A percentile compares a stretch with the other conserved stretches of the same genome.
Evolutionary conservation across 2,113 vertebrate genomes (phyloP).

Genomic region (Ictalurus furcatus): DNA sequence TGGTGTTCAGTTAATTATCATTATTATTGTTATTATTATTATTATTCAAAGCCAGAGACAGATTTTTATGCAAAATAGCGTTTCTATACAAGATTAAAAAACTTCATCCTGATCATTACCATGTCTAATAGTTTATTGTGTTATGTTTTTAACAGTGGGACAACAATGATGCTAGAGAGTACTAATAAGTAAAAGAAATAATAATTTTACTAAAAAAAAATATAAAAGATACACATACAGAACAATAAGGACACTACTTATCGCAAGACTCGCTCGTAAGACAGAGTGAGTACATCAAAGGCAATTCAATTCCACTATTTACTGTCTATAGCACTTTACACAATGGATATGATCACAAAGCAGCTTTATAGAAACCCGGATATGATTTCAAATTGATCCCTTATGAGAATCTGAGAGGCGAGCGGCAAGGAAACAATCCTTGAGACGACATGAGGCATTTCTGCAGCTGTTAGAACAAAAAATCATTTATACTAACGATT

Average conservation of each 20-base stretch:
- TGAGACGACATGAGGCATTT: neutral
- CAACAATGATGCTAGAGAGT: neutral
- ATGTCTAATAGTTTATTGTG: neutral
- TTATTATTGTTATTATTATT: no score
- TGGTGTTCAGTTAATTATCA: no score
- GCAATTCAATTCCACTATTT: neutral
- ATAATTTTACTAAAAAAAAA: neutral
- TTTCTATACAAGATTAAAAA: neutral
- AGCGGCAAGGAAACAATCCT: neutral
- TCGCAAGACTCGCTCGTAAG: neutral
- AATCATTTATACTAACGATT: neutral
- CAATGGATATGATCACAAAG: neutral
- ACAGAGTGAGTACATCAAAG: neutral
- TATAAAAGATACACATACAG: neutral
- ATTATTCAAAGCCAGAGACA: neutral
- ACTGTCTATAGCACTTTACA: neutral
- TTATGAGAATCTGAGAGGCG: neutral
- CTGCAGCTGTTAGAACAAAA: neutral
- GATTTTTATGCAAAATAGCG: neutral
- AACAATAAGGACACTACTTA: neutral
- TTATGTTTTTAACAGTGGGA: neutral
- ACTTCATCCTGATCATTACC: neutral
- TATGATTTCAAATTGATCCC: neutral
- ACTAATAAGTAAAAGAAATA: neutral
- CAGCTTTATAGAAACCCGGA: neutral